phyloP scores from a whole-genome alignment of 2,113 vertebrate genomes.

The Xyliphius kryptos region DNA sequence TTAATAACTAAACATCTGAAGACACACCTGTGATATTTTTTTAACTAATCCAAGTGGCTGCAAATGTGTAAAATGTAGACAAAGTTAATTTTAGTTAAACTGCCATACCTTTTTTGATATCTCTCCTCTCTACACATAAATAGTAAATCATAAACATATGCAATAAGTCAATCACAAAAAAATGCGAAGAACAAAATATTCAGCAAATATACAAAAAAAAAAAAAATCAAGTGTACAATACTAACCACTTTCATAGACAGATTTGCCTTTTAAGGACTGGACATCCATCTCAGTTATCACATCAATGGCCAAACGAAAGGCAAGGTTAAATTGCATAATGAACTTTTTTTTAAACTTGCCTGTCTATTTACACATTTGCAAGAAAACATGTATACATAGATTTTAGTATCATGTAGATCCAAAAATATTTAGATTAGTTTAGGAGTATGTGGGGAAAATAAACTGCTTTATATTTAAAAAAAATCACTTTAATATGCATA shows the following conservation, averaged over 20 bases:
- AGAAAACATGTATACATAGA: slow-evolving; percentile 99
- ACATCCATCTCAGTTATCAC: slow-evolving; percentile 30
- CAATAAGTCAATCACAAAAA: slow-evolving; percentile 33
- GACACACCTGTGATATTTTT: slow-evolving; percentile 44
- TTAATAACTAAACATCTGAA: too few species aligned
- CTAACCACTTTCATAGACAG: slow-evolving; percentile 33
- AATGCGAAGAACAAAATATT: slow-evolving; percentile 20
- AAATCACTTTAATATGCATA: slow-evolving; percentile 71
- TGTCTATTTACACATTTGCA: slow-evolving; percentile 99
- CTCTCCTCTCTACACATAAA: slow-evolving; percentile 37
- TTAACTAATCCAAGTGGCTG: slow-evolving; percentile 42
- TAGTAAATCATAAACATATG: slow-evolving; percentile 35
- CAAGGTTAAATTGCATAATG: slow-evolving; percentile 93
- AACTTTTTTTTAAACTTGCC: slow-evolving; percentile 80
- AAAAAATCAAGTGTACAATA: too few species aligned
- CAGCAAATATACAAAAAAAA: slow-evolving; percentile 39
- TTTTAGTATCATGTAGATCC: slow-evolving; percentile 94
- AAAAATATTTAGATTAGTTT: slow-evolving; percentile 84
- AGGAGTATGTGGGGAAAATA: slow-evolving; percentile 55
- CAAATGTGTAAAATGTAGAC: slow-evolving; percentile 42
- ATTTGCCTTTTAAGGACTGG: slow-evolving; percentile 19
- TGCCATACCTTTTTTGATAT: slow-evolving; percentile 16
- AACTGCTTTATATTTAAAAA: slow-evolving; percentile 59
- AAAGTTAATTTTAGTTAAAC: slow-evolving; percentile 29
- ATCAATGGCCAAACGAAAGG: slow-evolving; percentile 52